Base-by-base conservation (phyloP, 2,888 invertebrate species). In the Drosophila anceps region DNA sequence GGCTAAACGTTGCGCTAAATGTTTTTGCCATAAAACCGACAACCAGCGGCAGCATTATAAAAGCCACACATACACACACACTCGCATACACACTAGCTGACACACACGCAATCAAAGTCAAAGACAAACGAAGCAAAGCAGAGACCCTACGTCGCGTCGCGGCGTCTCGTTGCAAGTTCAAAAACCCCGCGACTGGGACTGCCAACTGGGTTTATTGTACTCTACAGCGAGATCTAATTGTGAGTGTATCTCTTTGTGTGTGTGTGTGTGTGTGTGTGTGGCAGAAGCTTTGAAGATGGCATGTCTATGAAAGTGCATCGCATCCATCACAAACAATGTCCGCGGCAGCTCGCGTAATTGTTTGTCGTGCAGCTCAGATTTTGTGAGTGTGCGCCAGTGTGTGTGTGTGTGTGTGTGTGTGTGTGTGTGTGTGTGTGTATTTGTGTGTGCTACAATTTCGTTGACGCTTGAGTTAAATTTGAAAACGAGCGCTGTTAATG, bases 401-500 rank as follows among this genome's bases (percentile, higher is more conserved):
- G 15, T n/a, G n/a, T 37, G 18, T 24, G 24, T 24, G 24, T 24
- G 24, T 53, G 31, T 67, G 35, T 64, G 37, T 33, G 53, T 44
- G 18, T 27, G n/a, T 44, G 13, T 59, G 20, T 43, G n/a, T 46
- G 41, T 57, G 43, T 61, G 44, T 51, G 20, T 62, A 33, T 48
- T 27, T 67, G 35, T 57, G 55, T 68, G 29, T 71, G 81, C 69
- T 69, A 82, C 83, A 80, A 84, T 86, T 86, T 83, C 61, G 73
- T 79, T 88, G 85, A 82, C 78, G 88, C 86, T 86, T 84, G 84
- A 83, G 83, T 86, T 88, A 74, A 83, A 88, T 88, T 85, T 85
- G 77, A 75, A 81, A 75, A 67, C 79, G 73, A 70, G 76, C 76
- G 68, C 55, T 84, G 83, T 86, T 88, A 88, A 89, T 88, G 85